Percentiles rank a stretch among this genome's conserved stretches.
Conservation (phyloP, 2,888 invertebrate genomes). For the Caenorhabditis japonica region DNA sequence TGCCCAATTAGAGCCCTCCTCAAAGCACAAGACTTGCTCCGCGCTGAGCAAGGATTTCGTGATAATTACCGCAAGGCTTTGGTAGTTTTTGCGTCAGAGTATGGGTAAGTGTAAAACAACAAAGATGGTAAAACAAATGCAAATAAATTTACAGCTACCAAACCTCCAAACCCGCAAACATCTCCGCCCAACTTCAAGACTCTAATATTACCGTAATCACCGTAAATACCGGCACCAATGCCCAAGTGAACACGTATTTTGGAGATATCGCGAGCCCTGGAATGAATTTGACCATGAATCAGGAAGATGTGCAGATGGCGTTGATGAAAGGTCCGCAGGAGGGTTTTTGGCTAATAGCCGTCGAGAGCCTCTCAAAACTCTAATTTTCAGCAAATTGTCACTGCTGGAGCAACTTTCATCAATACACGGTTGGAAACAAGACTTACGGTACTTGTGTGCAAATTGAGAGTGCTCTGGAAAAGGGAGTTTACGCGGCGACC, state of each 20-base stretch:
- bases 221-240: constrained; percentile 19
- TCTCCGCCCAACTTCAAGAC: too few species aligned
- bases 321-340: constrained; percentile 19
- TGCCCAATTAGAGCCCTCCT: too few species aligned
- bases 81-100: too few species aligned
- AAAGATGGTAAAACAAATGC: too few species aligned
- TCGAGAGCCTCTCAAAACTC: too few species aligned
- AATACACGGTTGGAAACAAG: too few species aligned
- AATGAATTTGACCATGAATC: constrained; percentile 23
- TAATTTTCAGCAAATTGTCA: constrained; percentile 21
- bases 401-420: too few species aligned
- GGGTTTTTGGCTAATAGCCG: too few species aligned
- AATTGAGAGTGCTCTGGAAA: constrained; percentile 11
- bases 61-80: constrained; percentile 20
- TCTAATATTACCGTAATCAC: constrained; percentile 19
- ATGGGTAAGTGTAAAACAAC: too few species aligned
- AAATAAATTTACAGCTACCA: constrained; percentile 25
- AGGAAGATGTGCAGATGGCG: background rate
- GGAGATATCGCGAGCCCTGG: constrained; percentile 12
- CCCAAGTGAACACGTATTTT: constrained; percentile 2
- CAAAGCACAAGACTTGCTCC: too few species aligned
- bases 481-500: background rate
- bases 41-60: background rate
- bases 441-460: constrained; percentile 10
- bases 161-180: too few species aligned